Percentiles rank a stretch among this genome's conserved stretches.
Conservation (phyloP, 2,888 invertebrate genomes). For the Unio delphinus region DNA sequence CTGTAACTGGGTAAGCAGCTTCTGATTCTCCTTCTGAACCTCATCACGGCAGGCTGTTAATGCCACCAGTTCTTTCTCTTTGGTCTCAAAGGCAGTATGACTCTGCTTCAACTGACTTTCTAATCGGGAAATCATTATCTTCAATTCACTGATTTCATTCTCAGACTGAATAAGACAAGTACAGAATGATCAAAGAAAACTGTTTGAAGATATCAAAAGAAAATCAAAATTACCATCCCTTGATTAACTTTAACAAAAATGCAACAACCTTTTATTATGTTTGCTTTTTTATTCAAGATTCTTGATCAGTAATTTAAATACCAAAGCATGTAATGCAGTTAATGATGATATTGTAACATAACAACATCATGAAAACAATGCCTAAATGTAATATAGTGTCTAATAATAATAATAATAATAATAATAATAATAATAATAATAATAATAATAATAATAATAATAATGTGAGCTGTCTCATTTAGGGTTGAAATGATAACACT, state of each 20-base stretch:
- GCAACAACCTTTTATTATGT: no score
- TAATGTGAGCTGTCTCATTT: no score
- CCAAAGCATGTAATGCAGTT: no score
- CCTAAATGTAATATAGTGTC: neutral
- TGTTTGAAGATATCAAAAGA: neutral
- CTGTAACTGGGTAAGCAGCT: constrained; percentile 49
- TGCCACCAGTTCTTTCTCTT: constrained; percentile 55
- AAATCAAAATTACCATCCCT: neutral
- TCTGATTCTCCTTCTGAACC: constrained; percentile 52
- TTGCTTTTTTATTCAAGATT: no score
- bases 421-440: no score
- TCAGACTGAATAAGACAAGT: constrained; percentile 46
- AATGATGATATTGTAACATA: neutral
- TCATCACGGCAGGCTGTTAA: constrained; percentile 55
- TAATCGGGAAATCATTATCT: constrained; percentile 54
- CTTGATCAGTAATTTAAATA: no score
- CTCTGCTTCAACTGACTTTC: constrained; percentile 56
- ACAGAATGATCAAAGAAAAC: neutral
- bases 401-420: no score
- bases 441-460: no score
- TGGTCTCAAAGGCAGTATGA: constrained; percentile 41
- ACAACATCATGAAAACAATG: neutral
- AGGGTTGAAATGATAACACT: no score
- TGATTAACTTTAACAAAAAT: no score
- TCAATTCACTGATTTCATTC: constrained; percentile 58